Base-by-base conservation (phyloP, 2,888 invertebrate species). In the Cordilura impudica region DNA sequence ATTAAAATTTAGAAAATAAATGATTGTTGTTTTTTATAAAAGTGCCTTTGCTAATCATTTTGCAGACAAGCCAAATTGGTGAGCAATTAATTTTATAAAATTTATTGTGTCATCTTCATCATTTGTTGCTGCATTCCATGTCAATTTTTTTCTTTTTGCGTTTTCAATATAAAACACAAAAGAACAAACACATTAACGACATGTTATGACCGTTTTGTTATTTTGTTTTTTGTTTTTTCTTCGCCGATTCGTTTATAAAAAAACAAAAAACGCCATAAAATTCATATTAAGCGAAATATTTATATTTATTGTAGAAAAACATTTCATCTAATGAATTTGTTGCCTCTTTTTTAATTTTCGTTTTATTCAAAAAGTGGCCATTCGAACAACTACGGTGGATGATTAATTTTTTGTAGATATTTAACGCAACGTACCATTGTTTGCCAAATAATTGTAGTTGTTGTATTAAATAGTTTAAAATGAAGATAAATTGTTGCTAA, bases 81-180 rank as follows among this genome's bases (percentile, higher is more conserved):
- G 60, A 66, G 65, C 74, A 70, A 78, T 78, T 78, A 78, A 78
- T 74, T 54, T 74, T 66, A 43, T 47, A 54, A 74, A 78, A 78
- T 74, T 74, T 74, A 74, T 74, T 78, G 70, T 70, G 78, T 61
- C 74, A 71, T 71, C 29, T 61, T 71, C 19, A 19, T 73, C 14
- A 29, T 39, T 58, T 51, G 58, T 26, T 49, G 47, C 56, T 56
- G 65, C 72, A 65, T 73, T 65, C 65, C 56, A 29, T 43, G 12
- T 14, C 8, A 43, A 19, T 60, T 51, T 51, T 10, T 39, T 69
- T 12, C 43, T 70, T n/a, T 14, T 5, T 14, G 53, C 53, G 10
- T 56, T 21, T 12, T 29, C 54, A 49, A 21, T 23, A 5, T 12
- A 58, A 58, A 23, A 69, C 18, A 51, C 51, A 29, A 45, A 47